Base-by-base conservation (phyloP, 1,140 invertebrate genomes). In the Cydia splendana region DNA sequence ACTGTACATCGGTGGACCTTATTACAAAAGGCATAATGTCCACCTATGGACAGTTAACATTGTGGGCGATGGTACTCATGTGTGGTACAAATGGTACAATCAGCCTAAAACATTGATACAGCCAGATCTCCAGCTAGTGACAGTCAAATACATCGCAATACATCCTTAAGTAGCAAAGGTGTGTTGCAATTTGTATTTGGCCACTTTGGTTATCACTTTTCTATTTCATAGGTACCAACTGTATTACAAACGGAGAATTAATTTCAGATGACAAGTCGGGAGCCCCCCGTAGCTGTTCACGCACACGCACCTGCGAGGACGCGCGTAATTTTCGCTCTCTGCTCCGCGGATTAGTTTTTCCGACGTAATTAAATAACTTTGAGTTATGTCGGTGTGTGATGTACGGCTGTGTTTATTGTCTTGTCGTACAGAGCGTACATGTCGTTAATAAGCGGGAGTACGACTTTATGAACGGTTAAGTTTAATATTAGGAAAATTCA, bases 331-430 rank as follows among this genome's bases (percentile, higher is more conserved):
- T 91, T 88, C 89, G 84, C 87, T 86, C 84, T 81, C 82, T 83
- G 80, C 78, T 79, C 80, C 82, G 82, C 85, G 91, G 91, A 93
- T 93, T 93, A 93, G 90, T 93, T 93, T 93, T 93, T 93, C 91
- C 84, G 88, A 82, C 86, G 88, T 93, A 93, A 93, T 93, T 93
- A 93, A 93, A 93, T 91, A 93, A 93, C 91, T 93, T 93, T 88
- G 90, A 89, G 88, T 88, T 90, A 88, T 89, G 87, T 86, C 87
- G 78, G 81, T 81, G 86, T 82, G 90, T 93, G 91, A 93, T 91
- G 86, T 91, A 91, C 87, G 87, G 84, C 82, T 82, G 79, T 88
- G 87, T 93, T 93, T 91, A 93, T 91, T 93, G 91, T 90, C 84
- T 91, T 85, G 82, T 84, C 82, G 42, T 45, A 30, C 53, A 53